Evolutionary conservation across 2,888 invertebrate genomes (phyloP), one percentile per base, ranked within the genome.

Genomic region (Megastigmus dorsalis): DNA sequence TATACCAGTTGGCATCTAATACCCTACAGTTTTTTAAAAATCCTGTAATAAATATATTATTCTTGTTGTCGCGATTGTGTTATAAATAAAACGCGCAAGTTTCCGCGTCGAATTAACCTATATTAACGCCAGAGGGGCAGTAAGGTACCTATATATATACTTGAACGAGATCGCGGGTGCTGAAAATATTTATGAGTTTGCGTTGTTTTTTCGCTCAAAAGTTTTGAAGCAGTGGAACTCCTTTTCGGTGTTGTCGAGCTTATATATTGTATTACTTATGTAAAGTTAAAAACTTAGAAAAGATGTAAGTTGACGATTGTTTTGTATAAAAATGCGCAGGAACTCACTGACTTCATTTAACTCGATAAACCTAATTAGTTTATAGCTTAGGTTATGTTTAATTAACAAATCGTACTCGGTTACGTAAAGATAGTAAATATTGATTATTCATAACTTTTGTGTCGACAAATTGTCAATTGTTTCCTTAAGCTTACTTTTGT

Each of bases 61-160:
- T 30, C n/a, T 2, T 43, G 6, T 28, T 28, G 1, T 26, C 10
- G 41, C 26, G 7, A 41, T 59, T 48, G 10, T 15, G 38, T 63
- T 63, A 50, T 38, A 50, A 50, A 63, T 63, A 65, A 65, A 65
- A 41, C 41, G 41, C 23, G 26, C 59, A 2, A 41, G 23, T n/a
- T 23, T 26, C 41, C 18, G n/a, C n/a, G n/a, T 54, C 66, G 52
- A 41, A 67, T 59, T 59, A 68, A 68, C 68, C 68, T 68, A 45
- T 30, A 55, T 30, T 43, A 41, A 55, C 10, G 43, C 9, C n/a
- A 50, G 23, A 50, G n/a, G n/a, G n/a, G n/a, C 18, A 45, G 23
- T 15, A 33, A 36, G 10, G 55, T 4, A 18, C 33, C 15, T 33
- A 23, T n/a, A 20, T 50, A 50, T 48, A 28, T 48, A 38, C 23